Conservation (phyloP, 2,888 invertebrate species). For the Chouioia cunea region DNA sequence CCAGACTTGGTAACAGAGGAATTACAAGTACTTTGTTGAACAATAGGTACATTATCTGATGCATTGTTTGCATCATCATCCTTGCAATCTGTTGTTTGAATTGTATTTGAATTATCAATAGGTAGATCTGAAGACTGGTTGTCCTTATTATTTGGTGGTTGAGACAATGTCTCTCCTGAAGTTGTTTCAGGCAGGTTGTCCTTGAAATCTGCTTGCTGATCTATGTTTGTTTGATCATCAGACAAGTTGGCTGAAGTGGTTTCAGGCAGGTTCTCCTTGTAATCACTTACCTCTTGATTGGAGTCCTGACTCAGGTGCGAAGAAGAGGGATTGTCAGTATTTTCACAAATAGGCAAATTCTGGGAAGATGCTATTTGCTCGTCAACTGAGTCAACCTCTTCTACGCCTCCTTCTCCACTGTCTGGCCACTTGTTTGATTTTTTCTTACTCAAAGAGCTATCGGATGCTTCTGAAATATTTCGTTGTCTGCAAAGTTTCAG, state of each 20-base stretch:
- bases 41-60: conserved; percentile 13
- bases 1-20: conserved; percentile 14
- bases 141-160: conserved; percentile 42
- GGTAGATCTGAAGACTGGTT: conserved; percentile 52
- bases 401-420: conserved; percentile 62
- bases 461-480: conserved; percentile 64
- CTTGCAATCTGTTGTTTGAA: conserved; percentile 63
- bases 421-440: conserved; percentile 64
- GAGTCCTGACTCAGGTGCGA: conserved; percentile 65
- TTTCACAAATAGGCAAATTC: conserved; percentile 54
- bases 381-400: conserved; percentile 66
- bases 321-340: conserved; percentile 62
- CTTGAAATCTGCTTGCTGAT: conserved; percentile 65
- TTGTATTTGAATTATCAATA: conserved; percentile 66
- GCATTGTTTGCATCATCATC: conserved; percentile 53
- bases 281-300: conserved; percentile 68
- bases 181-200: conserved; percentile 67
- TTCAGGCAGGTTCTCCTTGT: conserved; percentile 68
- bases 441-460: conserved; percentile 61
- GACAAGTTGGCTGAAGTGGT: conserved; percentile 67
- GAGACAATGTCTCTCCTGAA: conserved; percentile 58
- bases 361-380: conserved; percentile 61
- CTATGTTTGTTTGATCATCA: conserved; percentile 68
- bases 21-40: conserved; percentile 27
- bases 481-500: conserved; percentile 76